Conservation (phyloP, 2,888 invertebrate genomes). For the Leucozona laternaria region DNA sequence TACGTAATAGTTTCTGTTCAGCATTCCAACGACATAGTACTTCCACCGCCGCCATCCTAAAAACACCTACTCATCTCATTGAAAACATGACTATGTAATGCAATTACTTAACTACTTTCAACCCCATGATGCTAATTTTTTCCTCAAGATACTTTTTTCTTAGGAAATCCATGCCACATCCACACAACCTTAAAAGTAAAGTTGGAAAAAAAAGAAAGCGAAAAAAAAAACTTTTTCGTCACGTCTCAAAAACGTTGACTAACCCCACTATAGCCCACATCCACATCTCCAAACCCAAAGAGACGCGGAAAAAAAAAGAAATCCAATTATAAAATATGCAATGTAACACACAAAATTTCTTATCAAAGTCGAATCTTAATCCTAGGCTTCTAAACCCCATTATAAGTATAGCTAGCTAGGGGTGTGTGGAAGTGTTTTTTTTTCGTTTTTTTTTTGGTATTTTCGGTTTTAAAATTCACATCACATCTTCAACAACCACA, state of each 20-base stretch:
- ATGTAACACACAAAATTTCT: conserved; percentile 52
- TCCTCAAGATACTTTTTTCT: not conserved
- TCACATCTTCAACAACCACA: conserved; percentile 51
- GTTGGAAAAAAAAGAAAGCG: not conserved
- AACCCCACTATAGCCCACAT: too few relatives aligned
- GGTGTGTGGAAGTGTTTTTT: conserved; percentile 2
- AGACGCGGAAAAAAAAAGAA: conserved; percentile 34
- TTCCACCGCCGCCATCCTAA: not conserved
- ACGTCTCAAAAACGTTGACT: conserved; percentile 52
- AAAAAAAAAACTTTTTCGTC: conserved; percentile 39
- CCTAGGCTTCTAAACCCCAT: conserved; percentile 19
- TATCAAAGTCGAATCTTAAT: conserved; percentile 50
- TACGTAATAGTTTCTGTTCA: too few relatives aligned
- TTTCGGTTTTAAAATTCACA: conserved; percentile 60
- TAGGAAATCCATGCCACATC: not conserved
- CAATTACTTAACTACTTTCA: conserved; percentile 49
- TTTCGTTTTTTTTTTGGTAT: conserved; percentile 34
- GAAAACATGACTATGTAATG: conserved; percentile 31
- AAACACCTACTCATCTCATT: conserved; percentile 14
- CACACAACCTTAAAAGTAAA: not conserved
- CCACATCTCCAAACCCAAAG: conserved; percentile 1
- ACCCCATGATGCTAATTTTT: conserved; percentile 15
- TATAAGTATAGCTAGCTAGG: not conserved
- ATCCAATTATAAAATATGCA: conserved; percentile 70
- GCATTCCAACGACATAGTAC: too few relatives aligned